Evolutionary conservation across 2,797 vertebrate genomes (phyloP).

Genomic region (Sebastes cheni): DNA sequence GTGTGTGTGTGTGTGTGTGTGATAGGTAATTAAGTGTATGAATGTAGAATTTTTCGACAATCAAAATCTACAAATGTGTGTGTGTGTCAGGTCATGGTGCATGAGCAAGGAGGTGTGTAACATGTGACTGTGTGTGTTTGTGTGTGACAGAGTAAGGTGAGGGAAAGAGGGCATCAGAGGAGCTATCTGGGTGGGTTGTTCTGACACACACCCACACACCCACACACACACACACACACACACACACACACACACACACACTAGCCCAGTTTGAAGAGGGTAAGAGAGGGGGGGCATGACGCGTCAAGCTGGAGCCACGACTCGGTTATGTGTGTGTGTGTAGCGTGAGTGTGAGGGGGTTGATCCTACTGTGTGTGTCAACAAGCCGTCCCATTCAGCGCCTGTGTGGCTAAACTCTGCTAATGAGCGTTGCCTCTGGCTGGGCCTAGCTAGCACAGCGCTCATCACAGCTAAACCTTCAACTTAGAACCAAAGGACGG

Average conservation of each 20-base stretch:
- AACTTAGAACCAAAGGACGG: slow-evolving; percentile 26
- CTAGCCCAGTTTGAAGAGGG: slow-evolving; percentile 53
- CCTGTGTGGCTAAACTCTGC: slow-evolving; percentile 80
- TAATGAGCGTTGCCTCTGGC: slow-evolving; percentile 84
- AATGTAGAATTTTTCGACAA: slow-evolving; percentile 5
- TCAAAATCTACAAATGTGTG: background rate
- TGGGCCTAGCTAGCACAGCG: slow-evolving; percentile 53
- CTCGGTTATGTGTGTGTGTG: slow-evolving; percentile 37
- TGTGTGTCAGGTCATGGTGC: background rate
- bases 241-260: slow-evolving; percentile 33
- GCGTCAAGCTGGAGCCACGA: slow-evolving; percentile 80
- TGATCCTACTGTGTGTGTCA: slow-evolving; percentile 79
- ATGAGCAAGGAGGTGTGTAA: slow-evolving; percentile 18
- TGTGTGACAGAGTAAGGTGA: slow-evolving; percentile 39
- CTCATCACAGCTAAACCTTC: slow-evolving; percentile 58
- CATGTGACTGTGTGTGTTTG: slow-evolving; percentile 24
- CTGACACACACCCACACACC: slow-evolving; percentile 14
- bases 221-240: background rate
- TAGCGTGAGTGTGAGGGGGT: slow-evolving; percentile 67
- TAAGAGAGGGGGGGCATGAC: slow-evolving; percentile 66
- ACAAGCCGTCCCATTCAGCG: slow-evolving; percentile 84
- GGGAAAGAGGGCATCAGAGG: slow-evolving; percentile 52
- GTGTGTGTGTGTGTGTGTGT: slow-evolving; percentile 7
- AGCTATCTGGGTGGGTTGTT: slow-evolving; percentile 52
- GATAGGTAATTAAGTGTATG: slow-evolving; percentile 4